phyloP scores from a whole-genome alignment of 23 tunicate genomes.

The Botrylloides violaceus region DNA sequence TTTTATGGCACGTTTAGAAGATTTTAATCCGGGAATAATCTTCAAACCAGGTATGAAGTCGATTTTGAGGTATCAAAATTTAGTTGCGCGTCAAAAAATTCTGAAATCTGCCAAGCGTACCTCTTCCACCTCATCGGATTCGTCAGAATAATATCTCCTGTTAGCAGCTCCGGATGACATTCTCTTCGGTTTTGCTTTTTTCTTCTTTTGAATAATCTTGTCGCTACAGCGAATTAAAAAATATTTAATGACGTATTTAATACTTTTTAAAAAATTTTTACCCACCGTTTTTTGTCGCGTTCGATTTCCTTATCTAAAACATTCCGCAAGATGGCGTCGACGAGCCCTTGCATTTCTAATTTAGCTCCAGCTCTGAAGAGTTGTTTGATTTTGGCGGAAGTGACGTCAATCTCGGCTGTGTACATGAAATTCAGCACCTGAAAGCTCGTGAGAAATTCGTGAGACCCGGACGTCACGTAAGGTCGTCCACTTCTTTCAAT shows the following conservation, averaged over 20 bases:
- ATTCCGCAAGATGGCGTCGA: constrained; percentile 45
- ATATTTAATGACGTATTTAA: not conserved
- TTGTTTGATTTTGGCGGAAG: constrained; percentile 35
- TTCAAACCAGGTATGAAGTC: too few species aligned
- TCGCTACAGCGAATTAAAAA: not conserved
- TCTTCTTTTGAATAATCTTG: not conserved
- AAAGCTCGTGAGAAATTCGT: too few species aligned
- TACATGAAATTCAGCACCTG: constrained; percentile 85
- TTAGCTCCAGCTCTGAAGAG: constrained; percentile 66
- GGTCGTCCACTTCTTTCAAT: too few species aligned
- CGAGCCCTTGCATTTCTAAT: constrained; percentile 79
- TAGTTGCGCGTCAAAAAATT: too few species aligned
- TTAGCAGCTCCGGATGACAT: constrained; percentile 8
- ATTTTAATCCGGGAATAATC: too few species aligned
- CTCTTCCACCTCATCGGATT: constrained; percentile 4
- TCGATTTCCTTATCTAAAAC: constrained; percentile 44
- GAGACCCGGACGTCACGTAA: too few species aligned
- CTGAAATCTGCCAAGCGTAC: too few species aligned
- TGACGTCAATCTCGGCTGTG: constrained; percentile 61
- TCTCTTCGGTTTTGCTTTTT: constrained; percentile 1
- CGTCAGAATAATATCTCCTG: constrained; percentile 3
- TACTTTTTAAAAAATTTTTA: too few species aligned
- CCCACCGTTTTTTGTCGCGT: not conserved
- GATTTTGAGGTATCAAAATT: too few species aligned
- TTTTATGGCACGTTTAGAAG: too few species aligned